Evolutionary conservation across 2,888 invertebrate genomes (phyloP), one percentile per base, ranked within the genome.

Genomic region (Chydorus sphaericus): DNA sequence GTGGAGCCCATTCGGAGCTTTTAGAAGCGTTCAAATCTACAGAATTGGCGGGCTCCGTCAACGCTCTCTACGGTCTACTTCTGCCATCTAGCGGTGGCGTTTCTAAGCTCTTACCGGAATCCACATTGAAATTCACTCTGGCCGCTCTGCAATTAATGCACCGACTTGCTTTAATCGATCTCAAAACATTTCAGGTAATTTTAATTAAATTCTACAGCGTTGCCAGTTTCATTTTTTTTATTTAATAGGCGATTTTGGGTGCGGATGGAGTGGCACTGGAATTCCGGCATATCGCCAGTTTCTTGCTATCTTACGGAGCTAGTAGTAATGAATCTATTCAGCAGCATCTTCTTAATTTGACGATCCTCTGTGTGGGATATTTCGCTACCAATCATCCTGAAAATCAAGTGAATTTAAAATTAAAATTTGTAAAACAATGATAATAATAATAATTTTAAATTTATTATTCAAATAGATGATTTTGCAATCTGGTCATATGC

Each of bases 201-300:
- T n/a, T n/a, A n/a, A n/a, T n/a, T n/a, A n/a, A n/a, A n/a, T 72
- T 59, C 54, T 30, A 49, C 30, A 44, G 26, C n/a, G n/a, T n/a
- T n/a, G n/a, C n/a, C n/a, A n/a, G n/a, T n/a, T n/a, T n/a, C n/a
- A n/a, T n/a, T n/a, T n/a, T n/a, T n/a, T n/a, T n/a, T n/a, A n/a
- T n/a, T n/a, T n/a, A 18, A 48, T 26, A 75, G 73, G 65, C 64
- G 60, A 67, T 71, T 5, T 76, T 92, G 57, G 83, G 83, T 26
- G 82, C 85, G 14, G 90, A 90, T 71, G 88, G 86, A 1, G 83
- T 85, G 28, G 88, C 85, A 3, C 72, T 91, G 37, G 89, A 91
- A 70, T 86, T 90, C 72, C 78, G 90, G 1, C 85, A 90, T 63
- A 87, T 91, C 53, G 81, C 85, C 36, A 83, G 85, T 58, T 81